Conservation (phyloP, 2,797 vertebrate species). For the Stomatorhinus walkeri region DNA sequence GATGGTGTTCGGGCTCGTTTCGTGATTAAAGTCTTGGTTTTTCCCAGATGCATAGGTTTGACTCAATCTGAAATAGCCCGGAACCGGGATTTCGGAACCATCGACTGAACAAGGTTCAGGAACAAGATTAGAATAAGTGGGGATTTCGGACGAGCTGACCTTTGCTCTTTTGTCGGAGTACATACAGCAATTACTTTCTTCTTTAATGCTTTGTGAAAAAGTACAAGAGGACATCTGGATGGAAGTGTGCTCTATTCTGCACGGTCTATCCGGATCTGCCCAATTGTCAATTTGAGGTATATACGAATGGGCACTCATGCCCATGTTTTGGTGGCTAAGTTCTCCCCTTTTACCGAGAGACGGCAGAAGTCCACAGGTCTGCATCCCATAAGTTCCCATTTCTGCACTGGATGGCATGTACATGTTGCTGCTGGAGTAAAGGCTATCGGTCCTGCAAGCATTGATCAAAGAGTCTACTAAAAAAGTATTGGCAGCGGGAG, state of each 20-base stretch:
- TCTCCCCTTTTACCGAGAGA: constrained; percentile 95
- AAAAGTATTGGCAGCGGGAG: constrained; percentile 96
- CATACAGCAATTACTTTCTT: constrained; percentile 99
- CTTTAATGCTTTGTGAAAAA: constrained; percentile 96
- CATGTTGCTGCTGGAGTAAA: constrained; percentile 97
- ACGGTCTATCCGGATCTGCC: constrained; percentile 89
- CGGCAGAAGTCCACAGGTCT: constrained; percentile 99
- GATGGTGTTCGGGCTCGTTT: constrained; percentile 83
- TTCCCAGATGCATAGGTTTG: constrained; percentile 93
- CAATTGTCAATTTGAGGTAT: constrained; percentile 98
- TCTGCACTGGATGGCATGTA: constrained; percentile 95
- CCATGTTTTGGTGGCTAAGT: constrained; percentile 93
- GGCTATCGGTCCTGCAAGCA: constrained; percentile 95
- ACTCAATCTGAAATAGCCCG: constrained; percentile 97
- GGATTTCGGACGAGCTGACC: constrained; percentile 80
- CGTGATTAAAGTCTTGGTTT: constrained; percentile 87
- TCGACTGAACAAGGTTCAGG: constrained; percentile 83
- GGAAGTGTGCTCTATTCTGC: constrained; percentile 89
- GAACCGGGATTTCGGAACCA: constrained; percentile 93
- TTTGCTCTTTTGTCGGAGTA: constrained; percentile 96
- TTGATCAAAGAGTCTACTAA: constrained; percentile 98
- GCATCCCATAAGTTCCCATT: constrained; percentile 99
- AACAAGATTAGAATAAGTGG: constrained; percentile 81
- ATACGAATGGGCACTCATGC: constrained; percentile 96
- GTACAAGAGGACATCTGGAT: constrained; percentile 90